These are phyloP conservation scores for Muscidifurax raptorellus DNA, from an alignment of 1,140 invertebrate genomes.

Conservation along the genomic window DNA sequence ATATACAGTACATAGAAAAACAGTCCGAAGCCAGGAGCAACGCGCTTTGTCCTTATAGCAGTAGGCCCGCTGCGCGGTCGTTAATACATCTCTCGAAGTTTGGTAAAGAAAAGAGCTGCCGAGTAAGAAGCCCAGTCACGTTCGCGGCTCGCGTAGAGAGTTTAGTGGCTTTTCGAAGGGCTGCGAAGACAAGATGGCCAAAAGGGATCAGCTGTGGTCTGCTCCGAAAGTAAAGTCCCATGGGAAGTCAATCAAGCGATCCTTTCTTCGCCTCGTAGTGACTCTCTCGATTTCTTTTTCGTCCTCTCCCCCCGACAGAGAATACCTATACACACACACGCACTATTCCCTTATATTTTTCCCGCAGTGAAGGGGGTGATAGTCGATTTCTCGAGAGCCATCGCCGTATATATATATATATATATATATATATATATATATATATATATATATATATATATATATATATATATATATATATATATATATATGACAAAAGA, in stretches of 20 bases:
- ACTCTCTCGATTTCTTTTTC: slow-evolving; percentile 38
- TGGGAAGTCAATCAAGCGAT: slow-evolving; percentile 75
- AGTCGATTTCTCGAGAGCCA: neutral
- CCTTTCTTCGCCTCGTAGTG: slow-evolving; percentile 67
- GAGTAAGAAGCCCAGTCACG: slow-evolving; percentile 54
- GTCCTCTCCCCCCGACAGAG: neutral
- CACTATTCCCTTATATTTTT: neutral
- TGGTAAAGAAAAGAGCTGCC: slow-evolving; percentile 44
- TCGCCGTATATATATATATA: no score
- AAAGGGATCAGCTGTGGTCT: slow-evolving; percentile 71
- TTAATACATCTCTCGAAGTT: slow-evolving; percentile 43
- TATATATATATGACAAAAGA: neutral
- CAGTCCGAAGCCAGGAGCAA: neutral
- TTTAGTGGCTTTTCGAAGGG: slow-evolving; percentile 50
- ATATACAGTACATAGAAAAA: neutral
- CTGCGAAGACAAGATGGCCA: slow-evolving; percentile 55
- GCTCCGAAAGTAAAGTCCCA: slow-evolving; percentile 69
- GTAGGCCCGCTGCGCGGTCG: neutral
- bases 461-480: no score
- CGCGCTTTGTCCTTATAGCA: slow-evolving; percentile 14
- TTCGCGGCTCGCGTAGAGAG: slow-evolving; percentile 44
- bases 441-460: no score
- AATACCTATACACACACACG: slow-evolving; percentile 10
- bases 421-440: no score
- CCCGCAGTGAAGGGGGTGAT: slow-evolving; percentile 9